phyloP scores from a whole-genome alignment of 2,797 vertebrate genomes.

The Spatula versicolor region DNA sequence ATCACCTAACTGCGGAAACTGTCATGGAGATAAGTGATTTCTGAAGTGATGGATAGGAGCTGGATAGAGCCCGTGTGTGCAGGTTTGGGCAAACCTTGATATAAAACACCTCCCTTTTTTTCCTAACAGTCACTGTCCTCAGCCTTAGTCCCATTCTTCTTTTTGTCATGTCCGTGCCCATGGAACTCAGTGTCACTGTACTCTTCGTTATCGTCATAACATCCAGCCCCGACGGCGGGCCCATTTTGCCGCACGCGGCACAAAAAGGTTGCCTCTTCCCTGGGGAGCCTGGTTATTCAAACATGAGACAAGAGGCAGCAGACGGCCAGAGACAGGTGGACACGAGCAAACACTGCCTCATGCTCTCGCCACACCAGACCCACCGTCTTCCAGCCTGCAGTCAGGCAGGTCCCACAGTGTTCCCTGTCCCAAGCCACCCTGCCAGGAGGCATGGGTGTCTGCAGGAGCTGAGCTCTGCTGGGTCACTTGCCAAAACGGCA shows the following conservation, averaged over 20 bases:
- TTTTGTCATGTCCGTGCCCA: not conserved
- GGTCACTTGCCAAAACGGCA: not conserved
- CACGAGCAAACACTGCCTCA: not conserved
- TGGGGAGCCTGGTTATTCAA: not conserved
- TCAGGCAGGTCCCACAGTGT: not conserved
- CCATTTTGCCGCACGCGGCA: not conserved
- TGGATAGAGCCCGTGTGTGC: not conserved
- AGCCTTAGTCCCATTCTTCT: not conserved
- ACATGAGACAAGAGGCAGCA: not conserved
- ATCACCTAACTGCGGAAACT: not conserved
- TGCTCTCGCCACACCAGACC: not conserved
- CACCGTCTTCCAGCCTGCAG: not conserved
- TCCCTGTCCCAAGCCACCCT: not conserved
- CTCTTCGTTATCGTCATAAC: not conserved
- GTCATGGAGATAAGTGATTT: not conserved
- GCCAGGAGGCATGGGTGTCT: fast-evolving
- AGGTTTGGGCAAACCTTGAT: not conserved
- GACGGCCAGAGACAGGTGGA: not conserved
- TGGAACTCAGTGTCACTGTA: not conserved
- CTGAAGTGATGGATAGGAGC: not conserved
- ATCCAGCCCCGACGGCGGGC: not conserved
- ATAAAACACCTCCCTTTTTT: not conserved
- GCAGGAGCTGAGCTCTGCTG: not conserved
- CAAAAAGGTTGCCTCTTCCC: not conserved
- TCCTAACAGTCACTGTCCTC: fast-evolving